Percentiles rank a stretch among this genome's conserved stretches.
These are phyloP conservation scores for Protonibea diacanthus DNA, from an alignment of 2,797 vertebrate species.

Conservation along the genomic window DNA sequence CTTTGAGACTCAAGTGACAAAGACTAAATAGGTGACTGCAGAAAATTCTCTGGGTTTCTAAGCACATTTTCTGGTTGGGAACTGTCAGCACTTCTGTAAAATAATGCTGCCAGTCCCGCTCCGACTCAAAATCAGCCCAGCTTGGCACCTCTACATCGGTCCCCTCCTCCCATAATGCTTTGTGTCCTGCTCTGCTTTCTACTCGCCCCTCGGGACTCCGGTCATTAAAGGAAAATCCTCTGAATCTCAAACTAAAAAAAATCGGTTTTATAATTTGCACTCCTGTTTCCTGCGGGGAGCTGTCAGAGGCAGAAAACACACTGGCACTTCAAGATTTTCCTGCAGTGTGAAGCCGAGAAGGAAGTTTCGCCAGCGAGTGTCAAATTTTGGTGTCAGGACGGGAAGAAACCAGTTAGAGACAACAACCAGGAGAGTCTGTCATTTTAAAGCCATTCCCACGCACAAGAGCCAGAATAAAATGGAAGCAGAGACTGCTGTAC, in stretches of 20 bases:
- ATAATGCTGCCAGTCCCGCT: slow-evolving; percentile 42
- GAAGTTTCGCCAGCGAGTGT: neutral
- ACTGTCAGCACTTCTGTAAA: slow-evolving; percentile 56
- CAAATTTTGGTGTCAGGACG: neutral
- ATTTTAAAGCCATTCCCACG: too few species aligned
- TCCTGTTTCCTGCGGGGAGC: neutral
- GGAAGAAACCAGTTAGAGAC: neutral
- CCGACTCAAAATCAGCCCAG: slow-evolving; percentile 21
- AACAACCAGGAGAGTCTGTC: too few species aligned
- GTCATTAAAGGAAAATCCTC: slow-evolving; percentile 10
- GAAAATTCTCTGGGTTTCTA: slow-evolving; percentile 59
- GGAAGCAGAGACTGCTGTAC: too few species aligned
- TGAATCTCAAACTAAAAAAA: neutral
- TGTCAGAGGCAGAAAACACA: neutral
- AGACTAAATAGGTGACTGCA: slow-evolving; percentile 61
- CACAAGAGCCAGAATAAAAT: too few species aligned
- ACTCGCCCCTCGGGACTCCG: neutral
- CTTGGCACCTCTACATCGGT: slow-evolving; percentile 22
- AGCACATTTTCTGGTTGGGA: slow-evolving; percentile 63
- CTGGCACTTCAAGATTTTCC: neutral
- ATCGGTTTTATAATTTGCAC: neutral
- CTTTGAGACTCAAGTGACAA: slow-evolving; percentile 46
- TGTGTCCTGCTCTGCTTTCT: slow-evolving; percentile 12
- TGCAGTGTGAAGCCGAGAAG: slow-evolving; percentile 3
- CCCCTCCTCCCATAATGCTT: slow-evolving; percentile 3